Base-by-base conservation (phyloP, 2,113 vertebrate genomes). In the Tichodroma muraria region DNA sequence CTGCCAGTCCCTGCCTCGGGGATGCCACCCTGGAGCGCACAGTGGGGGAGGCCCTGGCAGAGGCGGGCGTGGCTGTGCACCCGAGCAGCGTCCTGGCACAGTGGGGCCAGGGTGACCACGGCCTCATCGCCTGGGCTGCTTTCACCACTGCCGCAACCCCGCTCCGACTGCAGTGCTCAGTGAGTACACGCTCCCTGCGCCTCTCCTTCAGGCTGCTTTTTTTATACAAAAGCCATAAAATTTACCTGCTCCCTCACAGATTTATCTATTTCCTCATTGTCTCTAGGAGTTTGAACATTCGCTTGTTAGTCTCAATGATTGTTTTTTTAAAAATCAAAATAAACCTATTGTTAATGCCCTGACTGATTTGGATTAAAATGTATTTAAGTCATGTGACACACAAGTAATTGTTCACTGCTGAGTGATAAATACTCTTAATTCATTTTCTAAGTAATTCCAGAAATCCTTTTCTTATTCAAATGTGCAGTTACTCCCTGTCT, bases 141-240 rank as follows among this genome's bases (percentile, higher is more conserved):
- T 99, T 99, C 97, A 98, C 96, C 57, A 98, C 97, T 0, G 80
- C 96, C 14, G 66, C 96, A 2, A 80, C 95, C 54, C 97, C 95
- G 0, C 97, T 99, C 11, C 93, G 42, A 23, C 97, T 99, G 60
- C 93, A 80, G 22, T 99, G 99, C 73, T 97, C 97, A 0, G 99
- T 99, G 83, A 98, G 99, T 98, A 45, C 14, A 2, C 11, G 30
- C 47, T 50, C 23, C 10, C 42, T 6, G 15, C 38, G 9, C 33
- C 7, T 81, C 50, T 35, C 33, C 61, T 53, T 42, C 65, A 22
- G 33, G 3, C 60, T 31, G 11, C 3, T 13, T 24, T 44, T 47
- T 60, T 56, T 63, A 73, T 50, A 21, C 49, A 76, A 85, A 85
- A 65, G 8, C 53, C n/a, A 6, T 69, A 75, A 27, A 15, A 47